Percentiles rank a stretch among this genome's conserved stretches.
Evolutionary conservation across 2,797 vertebrate genomes (phyloP).

Genomic region (Falco rusticolus): DNA sequence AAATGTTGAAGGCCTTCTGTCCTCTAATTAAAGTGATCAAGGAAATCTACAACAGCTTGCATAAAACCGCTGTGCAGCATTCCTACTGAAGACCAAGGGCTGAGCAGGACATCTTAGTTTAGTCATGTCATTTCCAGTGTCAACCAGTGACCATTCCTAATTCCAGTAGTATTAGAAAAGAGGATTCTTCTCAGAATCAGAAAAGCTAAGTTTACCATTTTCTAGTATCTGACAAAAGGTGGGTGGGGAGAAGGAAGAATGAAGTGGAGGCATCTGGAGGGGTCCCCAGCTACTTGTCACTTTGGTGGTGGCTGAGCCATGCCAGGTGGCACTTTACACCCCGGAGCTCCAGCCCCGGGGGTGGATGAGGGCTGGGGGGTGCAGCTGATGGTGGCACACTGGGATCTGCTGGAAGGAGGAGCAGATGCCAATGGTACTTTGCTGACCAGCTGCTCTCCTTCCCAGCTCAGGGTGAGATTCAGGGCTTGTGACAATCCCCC

Average conservation of each 20-base stretch:
- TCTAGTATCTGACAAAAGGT: neutral
- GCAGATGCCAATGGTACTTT: neutral
- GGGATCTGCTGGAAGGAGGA: neutral
- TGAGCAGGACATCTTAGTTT: neutral
- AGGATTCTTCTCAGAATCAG: neutral
- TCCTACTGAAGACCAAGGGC: constrained; percentile 24
- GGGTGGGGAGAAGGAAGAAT: neutral
- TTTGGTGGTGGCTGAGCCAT: neutral
- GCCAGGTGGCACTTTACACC: neutral
- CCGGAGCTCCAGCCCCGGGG: neutral
- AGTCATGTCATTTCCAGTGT: constrained; percentile 8
- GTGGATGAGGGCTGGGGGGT: neutral
- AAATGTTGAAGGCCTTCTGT: constrained; percentile 62
- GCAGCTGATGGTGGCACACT: neutral
- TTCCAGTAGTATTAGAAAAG: neutral
- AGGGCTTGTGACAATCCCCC: neutral
- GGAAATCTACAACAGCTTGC: constrained; percentile 27
- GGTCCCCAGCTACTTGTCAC: neutral
- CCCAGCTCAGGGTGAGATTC: neutral
- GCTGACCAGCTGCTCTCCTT: neutral
- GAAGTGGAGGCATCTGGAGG: constrained; percentile 2
- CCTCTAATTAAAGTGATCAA: constrained; percentile 69
- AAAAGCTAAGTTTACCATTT: neutral
- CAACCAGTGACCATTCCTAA: neutral
- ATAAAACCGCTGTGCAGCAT: neutral